phyloP scores from a whole-genome alignment of 2,113 vertebrate genomes.

The Scomber colias region DNA sequence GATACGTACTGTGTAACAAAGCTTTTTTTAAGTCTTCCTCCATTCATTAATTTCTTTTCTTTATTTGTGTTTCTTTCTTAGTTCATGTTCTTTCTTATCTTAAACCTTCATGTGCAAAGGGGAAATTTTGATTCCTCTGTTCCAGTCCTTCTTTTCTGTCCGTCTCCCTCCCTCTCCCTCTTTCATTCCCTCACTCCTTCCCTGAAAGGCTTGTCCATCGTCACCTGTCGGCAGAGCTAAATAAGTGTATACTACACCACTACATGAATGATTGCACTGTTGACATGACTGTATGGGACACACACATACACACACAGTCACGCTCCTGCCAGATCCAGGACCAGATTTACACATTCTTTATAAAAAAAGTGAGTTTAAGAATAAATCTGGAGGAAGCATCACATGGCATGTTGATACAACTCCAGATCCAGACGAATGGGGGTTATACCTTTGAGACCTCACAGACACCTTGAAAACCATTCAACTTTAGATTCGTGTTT shows the following conservation, averaged over 20 bases:
- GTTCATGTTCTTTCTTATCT: background rate
- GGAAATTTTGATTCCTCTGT: slow-evolving; percentile 40
- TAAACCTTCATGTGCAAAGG: slow-evolving; percentile 3
- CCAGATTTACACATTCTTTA: slow-evolving; percentile 73
- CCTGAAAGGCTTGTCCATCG: slow-evolving; percentile 76
- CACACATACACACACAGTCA: slow-evolving; percentile 50
- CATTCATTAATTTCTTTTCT: slow-evolving; percentile 16
- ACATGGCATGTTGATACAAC: slow-evolving; percentile 66
- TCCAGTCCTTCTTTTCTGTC: slow-evolving; percentile 60
- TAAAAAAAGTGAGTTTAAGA: slow-evolving; percentile 56
- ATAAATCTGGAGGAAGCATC: slow-evolving; percentile 76
- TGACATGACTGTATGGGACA: slow-evolving; percentile 77
- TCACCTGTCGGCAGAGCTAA: slow-evolving; percentile 74
- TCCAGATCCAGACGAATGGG: slow-evolving; percentile 62
- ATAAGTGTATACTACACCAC: slow-evolving; percentile 70
- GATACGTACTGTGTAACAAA: slow-evolving; percentile 22
- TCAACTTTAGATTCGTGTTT: slow-evolving; percentile 46
- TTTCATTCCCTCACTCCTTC: slow-evolving; percentile 47
- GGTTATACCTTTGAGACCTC: slow-evolving; percentile 59
- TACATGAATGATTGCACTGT: slow-evolving; percentile 80
- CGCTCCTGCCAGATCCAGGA: slow-evolving; percentile 40
- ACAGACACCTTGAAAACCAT: slow-evolving; percentile 76
- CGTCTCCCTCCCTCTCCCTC: slow-evolving; percentile 8
- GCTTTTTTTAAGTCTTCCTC: slow-evolving; percentile 9
- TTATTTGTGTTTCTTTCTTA: background rate